Evolutionary conservation across 1,140 invertebrate species (phyloP).

Genomic region (Drosophila littoralis): DNA sequence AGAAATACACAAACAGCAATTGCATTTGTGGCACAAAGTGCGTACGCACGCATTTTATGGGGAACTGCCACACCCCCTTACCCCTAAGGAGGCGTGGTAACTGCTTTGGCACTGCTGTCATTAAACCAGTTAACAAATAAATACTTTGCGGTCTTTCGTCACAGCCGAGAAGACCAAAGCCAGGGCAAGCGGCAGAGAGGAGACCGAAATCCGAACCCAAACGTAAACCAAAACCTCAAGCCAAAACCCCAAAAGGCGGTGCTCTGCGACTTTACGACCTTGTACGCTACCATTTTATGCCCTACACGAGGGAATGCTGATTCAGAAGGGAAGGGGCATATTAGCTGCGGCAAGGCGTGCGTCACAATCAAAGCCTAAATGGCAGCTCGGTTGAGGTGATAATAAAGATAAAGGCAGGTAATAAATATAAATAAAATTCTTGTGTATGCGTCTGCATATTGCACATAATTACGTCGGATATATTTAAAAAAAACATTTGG

Average conservation of each 20-base stretch:
- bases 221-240: slow-evolving; percentile 4
- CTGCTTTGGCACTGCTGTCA: slow-evolving; percentile 57
- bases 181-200: neutral
- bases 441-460: neutral
- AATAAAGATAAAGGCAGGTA: slow-evolving; percentile 2
- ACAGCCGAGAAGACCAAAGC: slow-evolving; percentile 6
- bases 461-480: slow-evolving; percentile 1
- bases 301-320: slow-evolving; percentile 22
- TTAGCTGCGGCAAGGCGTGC: slow-evolving; percentile 19
- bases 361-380: slow-evolving; percentile 14
- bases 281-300: slow-evolving; percentile 37
- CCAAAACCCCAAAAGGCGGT: slow-evolving; percentile 12
- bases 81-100: slow-evolving; percentile 19
- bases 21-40: slow-evolving; percentile 74
- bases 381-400: slow-evolving; percentile 1
- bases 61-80: slow-evolving; percentile 11
- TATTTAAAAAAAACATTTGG: neutral
- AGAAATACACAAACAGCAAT: slow-evolving; percentile 36
- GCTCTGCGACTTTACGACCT: slow-evolving; percentile 30
- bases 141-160: slow-evolving; percentile 60
- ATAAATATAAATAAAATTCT: slow-evolving; percentile 8
- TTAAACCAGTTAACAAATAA: slow-evolving; percentile 83
- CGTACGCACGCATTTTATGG: slow-evolving; percentile 69
- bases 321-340: slow-evolving; percentile 9
- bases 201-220: slow-evolving; percentile 1